Evolutionary conservation across 2,113 vertebrate species (phyloP).

Genomic region (Antechinus flavipes): DNA sequence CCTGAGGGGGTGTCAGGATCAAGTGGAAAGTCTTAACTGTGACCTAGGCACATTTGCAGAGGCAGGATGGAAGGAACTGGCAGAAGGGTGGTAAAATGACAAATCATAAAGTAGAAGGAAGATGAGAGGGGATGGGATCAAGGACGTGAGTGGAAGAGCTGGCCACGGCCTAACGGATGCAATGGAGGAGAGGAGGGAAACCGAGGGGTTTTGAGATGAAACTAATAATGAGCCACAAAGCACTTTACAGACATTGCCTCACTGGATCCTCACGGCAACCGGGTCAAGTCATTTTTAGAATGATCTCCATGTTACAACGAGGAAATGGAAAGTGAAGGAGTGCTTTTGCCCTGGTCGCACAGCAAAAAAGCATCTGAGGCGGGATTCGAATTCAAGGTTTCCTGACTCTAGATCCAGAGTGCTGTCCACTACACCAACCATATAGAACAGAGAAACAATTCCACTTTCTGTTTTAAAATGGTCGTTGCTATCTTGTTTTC

Average conservation of each 20-base stretch:
- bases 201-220: background rate
- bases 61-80: background rate
- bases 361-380: background rate
- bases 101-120: background rate
- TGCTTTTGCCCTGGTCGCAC: background rate
- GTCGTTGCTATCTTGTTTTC: background rate
- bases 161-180: background rate
- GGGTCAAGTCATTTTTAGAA: background rate
- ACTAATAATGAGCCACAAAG: background rate
- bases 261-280: background rate
- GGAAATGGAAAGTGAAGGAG: background rate
- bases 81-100: background rate
- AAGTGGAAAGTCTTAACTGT: background rate
- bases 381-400: background rate
- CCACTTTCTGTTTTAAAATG: background rate
- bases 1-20: background rate
- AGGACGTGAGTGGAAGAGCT: background rate
- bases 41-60: background rate
- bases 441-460: background rate
- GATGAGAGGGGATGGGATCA: no score
- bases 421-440: background rate
- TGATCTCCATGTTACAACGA: background rate
- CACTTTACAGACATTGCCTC: background rate
- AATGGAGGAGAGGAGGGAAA: background rate
- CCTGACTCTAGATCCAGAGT: background rate